These are phyloP conservation scores for Cinara cedri DNA, from an alignment of 2,888 invertebrate genomes.

Conservation along the genomic window DNA sequence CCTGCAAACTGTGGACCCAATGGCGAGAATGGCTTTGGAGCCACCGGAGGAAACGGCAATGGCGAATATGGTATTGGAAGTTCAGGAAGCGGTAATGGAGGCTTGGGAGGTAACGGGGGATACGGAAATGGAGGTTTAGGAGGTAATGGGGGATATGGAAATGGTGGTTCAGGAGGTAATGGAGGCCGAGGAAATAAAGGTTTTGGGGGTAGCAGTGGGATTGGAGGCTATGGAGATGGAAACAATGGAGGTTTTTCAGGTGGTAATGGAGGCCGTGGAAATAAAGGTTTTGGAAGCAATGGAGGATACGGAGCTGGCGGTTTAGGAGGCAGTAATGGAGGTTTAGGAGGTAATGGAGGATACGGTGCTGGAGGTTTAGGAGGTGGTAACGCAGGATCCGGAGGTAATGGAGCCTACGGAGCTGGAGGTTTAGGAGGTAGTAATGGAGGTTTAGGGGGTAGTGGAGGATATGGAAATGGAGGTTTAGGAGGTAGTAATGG, in stretches of 20 bases:
- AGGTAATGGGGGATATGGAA: neutral
- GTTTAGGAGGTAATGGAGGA: neutral
- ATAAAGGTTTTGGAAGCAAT: constrained; percentile 11
- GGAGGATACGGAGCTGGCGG: neutral
- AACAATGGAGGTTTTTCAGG: neutral
- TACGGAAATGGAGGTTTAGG: neutral
- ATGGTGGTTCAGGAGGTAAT: neutral
- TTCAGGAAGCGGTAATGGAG: neutral
- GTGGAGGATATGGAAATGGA: neutral
- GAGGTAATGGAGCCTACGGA: neutral
- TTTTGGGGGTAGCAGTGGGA: neutral
- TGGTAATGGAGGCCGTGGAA: neutral
- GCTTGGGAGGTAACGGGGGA: neutral
- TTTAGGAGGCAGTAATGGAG: constrained; percentile 41
- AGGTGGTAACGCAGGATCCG: neutral
- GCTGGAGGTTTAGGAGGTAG: constrained; percentile 19
- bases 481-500: neutral
- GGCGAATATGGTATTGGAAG: neutral
- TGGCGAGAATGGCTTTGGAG: constrained; percentile 3
- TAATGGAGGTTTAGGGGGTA: constrained; percentile 7
- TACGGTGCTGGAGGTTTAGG: constrained; percentile 7
- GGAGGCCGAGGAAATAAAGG: neutral
- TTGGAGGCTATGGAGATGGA: neutral
- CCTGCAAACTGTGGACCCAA: constrained; percentile 20
- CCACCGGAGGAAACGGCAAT: neutral